Conservation (phyloP, 2,797 vertebrate species). For the Trachurus trachurus region DNA sequence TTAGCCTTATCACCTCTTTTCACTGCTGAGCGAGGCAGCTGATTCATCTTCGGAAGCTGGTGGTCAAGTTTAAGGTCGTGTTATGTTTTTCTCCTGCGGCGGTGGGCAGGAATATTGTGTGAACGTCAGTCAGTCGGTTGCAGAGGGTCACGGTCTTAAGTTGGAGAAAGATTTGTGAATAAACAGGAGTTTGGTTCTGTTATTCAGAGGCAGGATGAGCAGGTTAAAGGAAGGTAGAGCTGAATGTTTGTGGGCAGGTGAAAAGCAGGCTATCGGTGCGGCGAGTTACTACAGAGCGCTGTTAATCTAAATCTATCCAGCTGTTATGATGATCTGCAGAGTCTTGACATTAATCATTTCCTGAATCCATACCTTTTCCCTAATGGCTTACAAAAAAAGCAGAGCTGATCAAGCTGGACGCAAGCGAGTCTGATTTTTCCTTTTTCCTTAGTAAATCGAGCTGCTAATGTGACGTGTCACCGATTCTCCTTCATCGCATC, state of each 20-base stretch:
- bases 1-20: conserved; percentile 57
- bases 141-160: conserved; percentile 32
- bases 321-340: conserved; percentile 33
- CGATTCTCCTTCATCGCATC: conserved; percentile 15
- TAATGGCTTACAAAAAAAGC: conserved; percentile 11
- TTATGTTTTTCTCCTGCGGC: conserved; percentile 20
- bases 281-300: conserved; percentile 22
- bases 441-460: conserved; percentile 39
- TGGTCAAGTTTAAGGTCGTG: conserved; percentile 22
- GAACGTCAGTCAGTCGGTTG: conserved; percentile 56
- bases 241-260: conserved; percentile 56
- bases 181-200: conserved; percentile 24
- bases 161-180: conserved; percentile 31
- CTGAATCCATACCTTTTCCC: conserved; percentile 18
- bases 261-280: conserved; percentile 32
- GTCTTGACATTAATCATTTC: conserved; percentile 12
- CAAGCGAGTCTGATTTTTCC: conserved; percentile 12
- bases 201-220: conserved; percentile 11
- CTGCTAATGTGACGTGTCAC: conserved; percentile 63
- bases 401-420: conserved; percentile 37
- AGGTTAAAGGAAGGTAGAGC: conserved; percentile 35
- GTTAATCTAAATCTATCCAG: conserved; percentile 13
- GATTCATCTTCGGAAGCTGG: conserved; percentile 11
- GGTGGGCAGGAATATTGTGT: conserved; percentile 29
- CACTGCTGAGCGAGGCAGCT: conserved; percentile 4